These are phyloP conservation scores for Lemur catta DNA, from an alignment of 2,797 vertebrate species.

Conservation along the genomic window DNA sequence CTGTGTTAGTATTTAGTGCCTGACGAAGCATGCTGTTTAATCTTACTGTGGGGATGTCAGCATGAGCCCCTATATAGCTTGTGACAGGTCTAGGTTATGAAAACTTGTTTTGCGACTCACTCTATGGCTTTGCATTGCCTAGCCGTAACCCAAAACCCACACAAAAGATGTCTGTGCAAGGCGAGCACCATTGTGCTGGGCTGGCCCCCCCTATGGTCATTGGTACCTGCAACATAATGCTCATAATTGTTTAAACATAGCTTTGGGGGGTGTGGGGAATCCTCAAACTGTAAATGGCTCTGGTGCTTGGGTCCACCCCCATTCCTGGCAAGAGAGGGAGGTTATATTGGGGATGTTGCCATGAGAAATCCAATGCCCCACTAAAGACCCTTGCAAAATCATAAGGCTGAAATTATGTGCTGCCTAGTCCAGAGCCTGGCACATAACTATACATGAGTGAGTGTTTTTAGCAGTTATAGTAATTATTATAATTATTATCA, in stretches of 20 bases:
- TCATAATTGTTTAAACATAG: constrained; percentile 69
- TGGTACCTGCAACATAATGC: constrained; percentile 65
- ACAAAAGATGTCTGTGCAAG: constrained; percentile 70
- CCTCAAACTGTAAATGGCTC: neutral
- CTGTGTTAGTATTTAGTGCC: constrained; percentile 76
- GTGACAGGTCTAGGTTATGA: constrained; percentile 75
- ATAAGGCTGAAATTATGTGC: constrained; percentile 28
- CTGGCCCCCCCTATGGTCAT: constrained; percentile 39
- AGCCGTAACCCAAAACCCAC: constrained; percentile 76
- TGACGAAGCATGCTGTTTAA: constrained; percentile 74
- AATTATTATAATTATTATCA: constrained; percentile 55
- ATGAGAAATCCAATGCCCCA: neutral
- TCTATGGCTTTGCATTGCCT: constrained; percentile 58
- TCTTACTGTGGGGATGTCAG: constrained; percentile 71
- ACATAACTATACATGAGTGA: neutral
- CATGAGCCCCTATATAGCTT: constrained; percentile 58
- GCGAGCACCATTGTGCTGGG: constrained; percentile 43
- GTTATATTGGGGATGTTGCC: neutral
- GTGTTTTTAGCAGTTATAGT: constrained; percentile 44
- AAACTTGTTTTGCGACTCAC: constrained; percentile 77
- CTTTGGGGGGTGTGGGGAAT: neutral
- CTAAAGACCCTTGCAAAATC: constrained; percentile 47
- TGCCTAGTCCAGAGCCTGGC: constrained; percentile 12
- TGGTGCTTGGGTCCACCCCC: neutral
- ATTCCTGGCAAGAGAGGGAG: neutral